These are phyloP conservation scores for Cuniculus paca DNA, from an alignment of 2,797 vertebrate species.

Conservation along the genomic window DNA sequence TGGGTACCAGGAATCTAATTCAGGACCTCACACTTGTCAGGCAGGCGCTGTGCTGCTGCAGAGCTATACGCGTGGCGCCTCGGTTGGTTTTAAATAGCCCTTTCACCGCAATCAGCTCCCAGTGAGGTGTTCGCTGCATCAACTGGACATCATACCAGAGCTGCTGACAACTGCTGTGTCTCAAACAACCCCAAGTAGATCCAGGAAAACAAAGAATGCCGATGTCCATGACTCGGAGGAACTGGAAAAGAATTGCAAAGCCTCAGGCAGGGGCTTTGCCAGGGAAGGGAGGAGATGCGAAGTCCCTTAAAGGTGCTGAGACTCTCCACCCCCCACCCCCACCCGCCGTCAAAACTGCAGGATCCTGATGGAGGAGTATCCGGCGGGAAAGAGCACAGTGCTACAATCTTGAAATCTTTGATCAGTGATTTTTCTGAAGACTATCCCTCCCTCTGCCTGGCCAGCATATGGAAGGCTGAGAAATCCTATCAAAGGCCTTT, in stretches of 20 bases:
- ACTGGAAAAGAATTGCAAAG: not conserved
- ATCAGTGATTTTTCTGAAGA: conserved; percentile 66
- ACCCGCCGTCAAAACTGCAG: not conserved
- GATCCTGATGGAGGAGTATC: not conserved
- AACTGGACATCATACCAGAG: not conserved
- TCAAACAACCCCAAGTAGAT: not conserved
- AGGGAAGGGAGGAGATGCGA: not conserved
- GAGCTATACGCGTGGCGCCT: not conserved
- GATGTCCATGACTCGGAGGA: not conserved
- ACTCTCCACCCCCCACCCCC: no score
- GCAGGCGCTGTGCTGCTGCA: no score
- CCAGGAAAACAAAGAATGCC: not conserved
- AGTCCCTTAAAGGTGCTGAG: not conserved
- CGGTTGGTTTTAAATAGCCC: not conserved
- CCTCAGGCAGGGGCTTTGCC: not conserved
- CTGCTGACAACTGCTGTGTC: not conserved
- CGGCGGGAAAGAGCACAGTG: not conserved
- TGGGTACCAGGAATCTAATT: not conserved
- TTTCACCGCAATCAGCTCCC: not conserved
- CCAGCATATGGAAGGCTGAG: not conserved
- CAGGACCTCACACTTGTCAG: not conserved
- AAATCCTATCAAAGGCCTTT: conserved; percentile 76
- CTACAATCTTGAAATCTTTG: conserved; percentile 23
- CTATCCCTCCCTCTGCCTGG: conserved; percentile 22
- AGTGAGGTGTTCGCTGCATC: not conserved